A percentile compares a stretch with the other conserved stretches of the same genome.
Evolutionary conservation across 2,888 invertebrate species (phyloP).

Genomic region (Aethes cnicana): DNA sequence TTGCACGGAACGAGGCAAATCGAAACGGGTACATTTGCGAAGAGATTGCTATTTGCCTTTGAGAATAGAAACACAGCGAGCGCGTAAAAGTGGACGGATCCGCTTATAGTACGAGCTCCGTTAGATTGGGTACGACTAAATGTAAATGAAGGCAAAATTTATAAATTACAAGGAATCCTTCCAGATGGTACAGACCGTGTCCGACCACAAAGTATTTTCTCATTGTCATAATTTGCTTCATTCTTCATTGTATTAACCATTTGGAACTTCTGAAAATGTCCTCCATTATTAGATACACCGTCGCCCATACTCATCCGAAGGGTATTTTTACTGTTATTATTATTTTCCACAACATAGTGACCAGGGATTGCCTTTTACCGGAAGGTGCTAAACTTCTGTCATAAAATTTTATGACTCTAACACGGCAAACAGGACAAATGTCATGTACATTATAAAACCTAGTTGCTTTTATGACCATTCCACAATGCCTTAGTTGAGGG

Average conservation of each 20-base stretch:
- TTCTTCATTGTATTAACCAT: conserved; percentile 2
- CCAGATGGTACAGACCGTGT: too few relatives aligned
- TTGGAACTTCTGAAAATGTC: background rate
- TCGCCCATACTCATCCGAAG: background rate
- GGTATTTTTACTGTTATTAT: background rate
- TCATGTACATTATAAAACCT: background rate
- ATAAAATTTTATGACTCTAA: conserved; percentile 24
- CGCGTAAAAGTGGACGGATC: conserved; percentile 6
- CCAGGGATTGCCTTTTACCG: conserved; percentile 9
- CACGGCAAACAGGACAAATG: conserved; percentile 4
- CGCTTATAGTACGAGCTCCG: background rate
- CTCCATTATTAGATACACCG: background rate
- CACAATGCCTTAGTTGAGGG: too few relatives aligned
- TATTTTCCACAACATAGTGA: conserved; percentile 5
- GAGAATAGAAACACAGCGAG: conserved; percentile 35
- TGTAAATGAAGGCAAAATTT: too few relatives aligned
- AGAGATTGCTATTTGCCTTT: conserved; percentile 52
- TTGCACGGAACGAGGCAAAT: conserved; percentile 20
- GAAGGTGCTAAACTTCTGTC: conserved; percentile 12
- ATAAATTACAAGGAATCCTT: background rate
- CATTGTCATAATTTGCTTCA: background rate
- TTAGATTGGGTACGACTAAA: background rate
- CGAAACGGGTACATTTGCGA: conserved; percentile 50
- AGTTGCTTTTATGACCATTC: too few relatives aligned
- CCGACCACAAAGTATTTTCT: too few relatives aligned